These are phyloP conservation scores for Darevskia mixta DNA, from an alignment of 2,797 vertebrate genomes.

Conservation along the genomic window DNA sequence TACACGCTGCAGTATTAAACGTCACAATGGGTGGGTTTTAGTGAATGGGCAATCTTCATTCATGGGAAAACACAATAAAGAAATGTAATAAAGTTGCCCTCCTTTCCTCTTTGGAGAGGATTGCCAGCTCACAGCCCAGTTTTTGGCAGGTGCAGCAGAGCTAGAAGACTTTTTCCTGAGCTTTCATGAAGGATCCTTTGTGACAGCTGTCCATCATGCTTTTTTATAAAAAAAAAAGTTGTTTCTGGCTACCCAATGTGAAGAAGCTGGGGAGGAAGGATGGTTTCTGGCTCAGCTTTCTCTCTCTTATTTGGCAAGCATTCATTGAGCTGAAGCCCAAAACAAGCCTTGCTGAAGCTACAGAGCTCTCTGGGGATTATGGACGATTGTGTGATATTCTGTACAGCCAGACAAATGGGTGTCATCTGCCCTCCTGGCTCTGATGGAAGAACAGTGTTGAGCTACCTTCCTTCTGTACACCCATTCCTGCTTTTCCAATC, in stretches of 20 bases:
- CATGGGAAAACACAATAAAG: conserved; percentile 40
- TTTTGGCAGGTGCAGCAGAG: not conserved
- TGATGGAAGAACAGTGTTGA: not conserved
- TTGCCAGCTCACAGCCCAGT: not conserved
- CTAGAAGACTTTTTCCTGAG: not conserved
- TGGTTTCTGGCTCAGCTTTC: not conserved
- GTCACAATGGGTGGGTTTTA: not conserved
- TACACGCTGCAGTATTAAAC: conserved; percentile 35
- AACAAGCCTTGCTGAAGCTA: too few species aligned
- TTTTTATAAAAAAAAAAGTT: not conserved
- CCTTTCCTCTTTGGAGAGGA: not conserved
- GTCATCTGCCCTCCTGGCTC: not conserved
- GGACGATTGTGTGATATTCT: not conserved
- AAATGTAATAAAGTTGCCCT: conserved; percentile 21
- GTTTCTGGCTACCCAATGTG: not conserved
- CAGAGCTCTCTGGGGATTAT: not conserved
- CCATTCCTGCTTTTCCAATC: not conserved
- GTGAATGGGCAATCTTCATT: conserved; percentile 2
- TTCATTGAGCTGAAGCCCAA: not conserved
- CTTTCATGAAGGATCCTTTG: not conserved
- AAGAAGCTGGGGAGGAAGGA: not conserved
- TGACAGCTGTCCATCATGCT: not conserved
- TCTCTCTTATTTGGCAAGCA: not conserved
- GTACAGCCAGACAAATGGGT: not conserved
- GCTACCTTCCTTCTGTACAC: not conserved